Conservation (phyloP, 2,113 vertebrate species). For the Pachypanchax playfairii region DNA sequence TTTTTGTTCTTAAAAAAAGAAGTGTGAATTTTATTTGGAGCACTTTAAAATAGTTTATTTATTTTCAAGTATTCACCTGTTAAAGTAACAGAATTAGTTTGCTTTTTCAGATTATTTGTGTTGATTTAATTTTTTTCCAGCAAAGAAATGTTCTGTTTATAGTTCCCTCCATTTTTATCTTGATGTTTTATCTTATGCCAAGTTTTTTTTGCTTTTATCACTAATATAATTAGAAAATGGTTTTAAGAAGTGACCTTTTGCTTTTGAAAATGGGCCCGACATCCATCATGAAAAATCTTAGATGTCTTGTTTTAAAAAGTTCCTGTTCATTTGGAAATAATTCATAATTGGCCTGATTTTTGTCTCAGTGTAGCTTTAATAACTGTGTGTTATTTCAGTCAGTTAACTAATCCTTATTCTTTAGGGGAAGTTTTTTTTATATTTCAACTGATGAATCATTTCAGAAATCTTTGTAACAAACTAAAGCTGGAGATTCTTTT, state of each 20-base stretch:
- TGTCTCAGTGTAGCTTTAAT: constrained; percentile 5
- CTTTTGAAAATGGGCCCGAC: background rate
- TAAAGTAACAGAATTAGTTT: too few species aligned
- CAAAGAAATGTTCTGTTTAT: too few species aligned
- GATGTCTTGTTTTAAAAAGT: background rate
- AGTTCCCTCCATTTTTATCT: too few species aligned
- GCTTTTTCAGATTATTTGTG: too few species aligned
- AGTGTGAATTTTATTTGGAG: background rate
- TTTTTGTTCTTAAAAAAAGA: too few species aligned
- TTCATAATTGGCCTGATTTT: background rate
- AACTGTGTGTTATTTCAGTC: constrained; percentile 4
- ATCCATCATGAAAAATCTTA: background rate
- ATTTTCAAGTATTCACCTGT: background rate
- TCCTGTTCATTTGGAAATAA: background rate
- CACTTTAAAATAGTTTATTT: background rate
- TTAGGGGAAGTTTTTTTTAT: background rate
- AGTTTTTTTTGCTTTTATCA: background rate
- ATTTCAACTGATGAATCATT: background rate
- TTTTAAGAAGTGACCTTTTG: constrained; percentile 39
- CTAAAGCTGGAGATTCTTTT: too few species aligned
- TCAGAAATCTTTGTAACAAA: too few species aligned
- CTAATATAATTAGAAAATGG: constrained; percentile 31
- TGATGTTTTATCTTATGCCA: too few species aligned
- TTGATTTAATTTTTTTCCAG: too few species aligned
- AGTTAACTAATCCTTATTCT: constrained; percentile 30